Base-by-base conservation (phyloP, 2,113 vertebrate species). In the Antechinus flavipes region DNA sequence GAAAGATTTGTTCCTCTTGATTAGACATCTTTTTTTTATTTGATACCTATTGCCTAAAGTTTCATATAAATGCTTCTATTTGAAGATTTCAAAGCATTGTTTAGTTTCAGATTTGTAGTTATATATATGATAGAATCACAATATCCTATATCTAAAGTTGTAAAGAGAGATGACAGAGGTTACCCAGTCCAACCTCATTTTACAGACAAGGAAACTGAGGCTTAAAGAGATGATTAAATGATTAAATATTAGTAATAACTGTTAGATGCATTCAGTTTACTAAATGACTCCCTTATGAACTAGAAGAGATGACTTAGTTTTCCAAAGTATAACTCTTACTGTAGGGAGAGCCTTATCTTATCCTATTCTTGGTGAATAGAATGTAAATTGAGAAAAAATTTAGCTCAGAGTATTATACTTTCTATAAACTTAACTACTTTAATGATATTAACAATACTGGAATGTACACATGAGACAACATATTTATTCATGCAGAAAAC, bases 1-100 rank as follows among this genome's bases (percentile, higher is more conserved):
- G 46, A 84, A 25, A 42, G 27, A 54, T 95, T 94, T 96, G 12
- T 8, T 94, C 68, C 19, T 54, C 58, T 1, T 91, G 46, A 19
- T 30, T 56, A 91, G 22, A 92, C 26, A 8, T 96, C 89, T 53
- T 47, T 47, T 47, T 58, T 90, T 61, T 93, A 14, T 35, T 12
- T 35, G 11, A 68, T 68, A 68, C 58, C 58, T 35, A 3, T 35
- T 68, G 27, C 30, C 58, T 68, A 68, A 68, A 68, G 58, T 68
- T 10, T 92, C 22, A 35, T 1, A 24, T 89, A 7, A 35, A 50
- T 91, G n/a, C 54, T 94, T 93, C 26, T 91, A 93, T 90, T 14
- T 68, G 68, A 93, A 89, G 54, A 47, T 90, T 58, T 95, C 42
- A 94, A 94, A 93, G 76, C 46, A 30, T 90, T 25, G 89, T 9